Base-by-base conservation (phyloP, 2,888 invertebrate genomes). In the Tachina grossa region DNA sequence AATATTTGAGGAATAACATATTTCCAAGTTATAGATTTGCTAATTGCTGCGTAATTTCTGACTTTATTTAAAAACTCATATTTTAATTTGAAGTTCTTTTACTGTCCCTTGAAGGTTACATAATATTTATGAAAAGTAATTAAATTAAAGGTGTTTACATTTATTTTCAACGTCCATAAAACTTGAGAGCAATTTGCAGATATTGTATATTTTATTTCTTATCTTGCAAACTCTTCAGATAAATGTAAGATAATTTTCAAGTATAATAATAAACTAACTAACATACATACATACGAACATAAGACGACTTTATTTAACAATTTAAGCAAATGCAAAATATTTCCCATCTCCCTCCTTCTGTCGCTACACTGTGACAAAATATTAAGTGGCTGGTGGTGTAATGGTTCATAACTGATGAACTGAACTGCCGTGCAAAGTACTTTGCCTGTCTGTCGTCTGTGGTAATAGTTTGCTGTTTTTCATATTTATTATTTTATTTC, bases 251-350 rank as follows among this genome's bases (percentile, higher is more conserved):
- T 75, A 75, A 63, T 43, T 63, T 2, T 22, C 41, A 53, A 51
- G 51, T 63, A 39, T 59, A 51, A 8, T 22, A 63, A 51, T 49
- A 74, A 71, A 47, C 22, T 43, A 71, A 47, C 22, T 43, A 31
- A 31, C 31, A 31, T 31, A 31, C 4, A 31, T 31, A 31, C 31
- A 31, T 31, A 45, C 13, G 14, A 63, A n/a, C 10, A 43, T 47
- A 31, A 19, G 2, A 14, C 14, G 31, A 72, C 47, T 47, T 74
- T 51, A 11, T 4, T 31, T 51, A 41, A 41, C 43, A 63, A 51
- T 22, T 63, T 43, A 75, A 75, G 22, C 31, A 39, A 76, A 76
- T 76, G 75, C 39, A 31, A 72, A 72, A 72, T n/a, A 39, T 51
- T 16, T 41, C 31, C 16, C 1, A 13, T 16, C 22, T 59, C 2